Conservation (phyloP, 1,140 invertebrate genomes). For the Brachionus asplanchnoidis region DNA sequence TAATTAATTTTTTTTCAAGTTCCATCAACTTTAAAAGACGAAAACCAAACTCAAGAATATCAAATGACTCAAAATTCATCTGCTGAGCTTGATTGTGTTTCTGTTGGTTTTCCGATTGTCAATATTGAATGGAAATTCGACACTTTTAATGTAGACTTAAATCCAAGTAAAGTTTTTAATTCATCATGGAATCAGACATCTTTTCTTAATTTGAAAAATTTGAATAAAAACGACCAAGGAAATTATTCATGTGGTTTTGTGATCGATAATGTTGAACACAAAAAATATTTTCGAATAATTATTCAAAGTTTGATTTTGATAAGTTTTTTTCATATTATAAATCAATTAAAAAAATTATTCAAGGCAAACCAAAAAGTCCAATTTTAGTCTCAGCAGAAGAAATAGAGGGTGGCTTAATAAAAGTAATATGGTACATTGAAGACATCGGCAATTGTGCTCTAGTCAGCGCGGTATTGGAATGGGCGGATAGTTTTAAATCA, state of each 20-base stretch:
- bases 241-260: background rate
- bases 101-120: background rate
- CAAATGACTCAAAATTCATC: background rate
- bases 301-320: background rate
- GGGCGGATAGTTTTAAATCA: background rate
- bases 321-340: background rate
- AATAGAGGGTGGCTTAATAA: background rate
- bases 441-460: background rate
- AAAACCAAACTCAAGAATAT: background rate
- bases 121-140: conserved; percentile 31
- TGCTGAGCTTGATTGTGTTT: background rate
- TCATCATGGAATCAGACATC: conserved; percentile 1
- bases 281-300: background rate
- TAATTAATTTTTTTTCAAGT: background rate
- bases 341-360: no score
- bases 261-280: background rate
- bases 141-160: background rate
- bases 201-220: background rate
- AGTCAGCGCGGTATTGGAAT: background rate
- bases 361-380: background rate
- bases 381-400: background rate
- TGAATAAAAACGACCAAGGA: background rate
- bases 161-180: background rate
- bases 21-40: background rate
- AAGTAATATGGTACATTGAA: background rate